Percentiles rank a stretch among this genome's conserved stretches.
These are phyloP conservation scores for Bombus impatiens DNA, from an alignment of 1,140 invertebrate species.

Conservation along the genomic window DNA sequence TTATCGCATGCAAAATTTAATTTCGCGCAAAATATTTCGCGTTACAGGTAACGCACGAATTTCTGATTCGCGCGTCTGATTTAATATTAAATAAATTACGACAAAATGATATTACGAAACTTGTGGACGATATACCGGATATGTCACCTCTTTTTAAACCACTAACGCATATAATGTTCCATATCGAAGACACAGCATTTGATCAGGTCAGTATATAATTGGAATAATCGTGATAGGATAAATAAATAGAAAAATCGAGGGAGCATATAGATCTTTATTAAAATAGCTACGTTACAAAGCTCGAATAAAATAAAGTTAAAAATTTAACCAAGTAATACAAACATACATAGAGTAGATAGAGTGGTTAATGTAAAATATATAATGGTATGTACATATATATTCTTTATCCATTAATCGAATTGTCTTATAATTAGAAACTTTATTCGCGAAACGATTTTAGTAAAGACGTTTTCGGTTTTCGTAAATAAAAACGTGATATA, in stretches of 20 bases:
- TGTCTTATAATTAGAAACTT: no score
- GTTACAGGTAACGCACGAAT: conserved; percentile 86
- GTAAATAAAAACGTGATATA: no score
- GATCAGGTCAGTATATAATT: conserved; percentile 84
- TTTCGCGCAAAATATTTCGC: neutral
- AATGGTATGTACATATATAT: no score
- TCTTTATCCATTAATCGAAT: no score
- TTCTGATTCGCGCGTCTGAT: conserved; percentile 86
- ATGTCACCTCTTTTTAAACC: conserved; percentile 83
- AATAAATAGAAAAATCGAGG: neutral
- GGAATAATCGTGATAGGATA: neutral
- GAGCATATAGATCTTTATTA: neutral
- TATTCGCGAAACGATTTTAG: no score
- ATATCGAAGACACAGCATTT: conserved; percentile 87
- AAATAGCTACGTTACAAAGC: neutral
- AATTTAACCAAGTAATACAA: no score
- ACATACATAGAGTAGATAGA: no score
- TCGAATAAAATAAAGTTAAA: no score
- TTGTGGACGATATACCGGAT: conserved; percentile 76
- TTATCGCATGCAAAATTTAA: neutral
- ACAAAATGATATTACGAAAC: conserved; percentile 73
- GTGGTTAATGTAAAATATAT: no score
- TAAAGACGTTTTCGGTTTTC: no score
- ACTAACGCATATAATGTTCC: conserved; percentile 89
- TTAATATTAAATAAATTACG: conserved; percentile 85